A percentile compares a stretch with the other conserved stretches of the same genome.
These are phyloP conservation scores for Helicoverpa assulta DNA, from an alignment of 2,888 invertebrate species.

Conservation along the genomic window DNA sequence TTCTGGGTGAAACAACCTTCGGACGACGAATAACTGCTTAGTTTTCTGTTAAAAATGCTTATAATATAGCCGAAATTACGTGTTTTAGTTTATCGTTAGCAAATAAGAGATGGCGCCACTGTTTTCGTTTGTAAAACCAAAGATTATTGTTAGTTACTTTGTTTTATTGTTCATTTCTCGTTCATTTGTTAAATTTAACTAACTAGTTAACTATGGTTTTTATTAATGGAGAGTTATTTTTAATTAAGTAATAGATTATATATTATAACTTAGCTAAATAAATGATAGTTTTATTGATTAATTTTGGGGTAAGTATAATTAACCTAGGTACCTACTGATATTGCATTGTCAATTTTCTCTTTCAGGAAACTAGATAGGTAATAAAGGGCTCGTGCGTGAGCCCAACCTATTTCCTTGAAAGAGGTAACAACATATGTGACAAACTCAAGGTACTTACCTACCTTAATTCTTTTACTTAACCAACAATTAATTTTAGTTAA, in stretches of 20 bases:
- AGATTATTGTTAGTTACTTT: conserved; percentile 36
- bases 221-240: neutral
- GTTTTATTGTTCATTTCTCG: neutral
- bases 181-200: neutral
- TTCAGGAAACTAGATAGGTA: too few relatives aligned
- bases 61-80: neutral
- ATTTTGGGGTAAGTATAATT: neutral
- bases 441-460: too few relatives aligned
- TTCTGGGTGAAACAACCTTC: conserved; percentile 94
- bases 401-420: too few relatives aligned
- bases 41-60: neutral
- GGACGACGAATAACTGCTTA: conserved; percentile 83
- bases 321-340: too few relatives aligned
- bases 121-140: conserved; percentile 53
- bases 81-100: neutral
- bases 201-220: neutral
- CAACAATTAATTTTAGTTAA: too few relatives aligned
- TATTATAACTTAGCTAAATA: neutral
- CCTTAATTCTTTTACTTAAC: too few relatives aligned
- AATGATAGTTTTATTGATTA: neutral
- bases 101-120: conserved; percentile 29
- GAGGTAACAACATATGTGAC: too few relatives aligned
- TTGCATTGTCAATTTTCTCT: too few relatives aligned
- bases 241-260: neutral
- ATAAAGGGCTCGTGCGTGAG: too few relatives aligned